Base-by-base conservation (phyloP, 2,888 invertebrate species). In the Phortica magna region DNA sequence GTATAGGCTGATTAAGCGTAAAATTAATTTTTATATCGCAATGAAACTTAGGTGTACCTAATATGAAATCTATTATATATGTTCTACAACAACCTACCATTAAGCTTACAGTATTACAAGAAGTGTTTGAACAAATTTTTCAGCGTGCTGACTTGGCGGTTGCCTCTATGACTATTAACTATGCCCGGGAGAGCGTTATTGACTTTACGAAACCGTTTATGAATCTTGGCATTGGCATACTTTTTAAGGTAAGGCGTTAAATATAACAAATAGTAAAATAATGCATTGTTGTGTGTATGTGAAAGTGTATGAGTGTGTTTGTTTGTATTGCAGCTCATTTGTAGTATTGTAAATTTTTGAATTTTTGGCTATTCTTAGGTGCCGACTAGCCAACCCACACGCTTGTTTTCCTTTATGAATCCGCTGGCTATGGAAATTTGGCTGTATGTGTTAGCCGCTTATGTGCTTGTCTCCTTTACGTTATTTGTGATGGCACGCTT, bases 181-280 rank as follows among this genome's bases (percentile, higher is more conserved):
- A 98, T 91, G 98, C 98, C 0, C 93, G 99, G 19, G 98, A 98
- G 91, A 92, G 91, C 82, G 92, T 92, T 96, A 98, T 99, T 77
- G 99, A 99, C 92, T 99, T 99, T 92, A 99, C 99, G 0, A 98
- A 98, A 89, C 99, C 99, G 0, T 99, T 98, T 92, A 98, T 99
- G 97, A 98, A 98, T 91, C 94, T 99, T 14, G 99, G 99, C 43
- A 99, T 98, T 79, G 97, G 98, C 31, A 99, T 99, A 89, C 93
- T 99, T 48, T 98, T 98, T 92, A 98, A 98, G 95, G 96, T 96
- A 93, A 93, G 92, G 84, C 85, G n/a, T 7, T 93, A 74, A 93
- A 14, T n/a, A n/a, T n/a, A n/a, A n/a, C n/a, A n/a, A n/a, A n/a
- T n/a, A n/a, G n/a, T n/a, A n/a, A n/a, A n/a, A n/a, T 5, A 4